Evolutionary conservation across 2,888 invertebrate species (phyloP).

Genomic region (Chouioia cunea): DNA sequence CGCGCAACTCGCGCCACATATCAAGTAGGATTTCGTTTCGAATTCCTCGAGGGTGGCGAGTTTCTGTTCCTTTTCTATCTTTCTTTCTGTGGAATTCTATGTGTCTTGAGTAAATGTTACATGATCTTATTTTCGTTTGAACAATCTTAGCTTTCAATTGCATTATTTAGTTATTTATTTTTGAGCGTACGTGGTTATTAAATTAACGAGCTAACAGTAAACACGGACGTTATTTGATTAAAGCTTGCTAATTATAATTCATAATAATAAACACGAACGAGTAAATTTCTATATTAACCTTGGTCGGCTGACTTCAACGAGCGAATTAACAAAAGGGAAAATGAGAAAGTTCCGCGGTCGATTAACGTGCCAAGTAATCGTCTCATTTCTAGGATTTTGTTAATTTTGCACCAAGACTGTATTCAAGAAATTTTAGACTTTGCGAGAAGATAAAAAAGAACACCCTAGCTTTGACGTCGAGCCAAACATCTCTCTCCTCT

Average conservation of each 20-base stretch:
- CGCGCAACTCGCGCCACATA: conserved; percentile 1
- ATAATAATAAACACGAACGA: neutral
- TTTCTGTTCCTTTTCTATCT: too few species aligned
- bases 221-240: neutral
- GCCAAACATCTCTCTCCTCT: too few species aligned
- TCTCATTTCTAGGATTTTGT: neutral
- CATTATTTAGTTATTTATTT: too few species aligned
- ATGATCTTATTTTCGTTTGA: too few species aligned
- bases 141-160: too few species aligned
- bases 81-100: too few species aligned
- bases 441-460: too few species aligned
- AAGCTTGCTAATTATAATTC: neutral
- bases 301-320: neutral
- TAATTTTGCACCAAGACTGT: too few species aligned
- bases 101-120: neutral
- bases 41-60: too few species aligned
- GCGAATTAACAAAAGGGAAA: conserved; percentile 39
- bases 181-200: neutral
- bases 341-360: conserved; percentile 34
- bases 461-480: too few species aligned
- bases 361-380: conserved; percentile 19
- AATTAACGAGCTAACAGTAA: too few species aligned
- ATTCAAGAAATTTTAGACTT: too few species aligned
- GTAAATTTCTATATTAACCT: neutral
- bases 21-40: conserved; percentile 1